phyloP scores from a whole-genome alignment of 2,797 vertebrate genomes.

The Sus cebifrons region DNA sequence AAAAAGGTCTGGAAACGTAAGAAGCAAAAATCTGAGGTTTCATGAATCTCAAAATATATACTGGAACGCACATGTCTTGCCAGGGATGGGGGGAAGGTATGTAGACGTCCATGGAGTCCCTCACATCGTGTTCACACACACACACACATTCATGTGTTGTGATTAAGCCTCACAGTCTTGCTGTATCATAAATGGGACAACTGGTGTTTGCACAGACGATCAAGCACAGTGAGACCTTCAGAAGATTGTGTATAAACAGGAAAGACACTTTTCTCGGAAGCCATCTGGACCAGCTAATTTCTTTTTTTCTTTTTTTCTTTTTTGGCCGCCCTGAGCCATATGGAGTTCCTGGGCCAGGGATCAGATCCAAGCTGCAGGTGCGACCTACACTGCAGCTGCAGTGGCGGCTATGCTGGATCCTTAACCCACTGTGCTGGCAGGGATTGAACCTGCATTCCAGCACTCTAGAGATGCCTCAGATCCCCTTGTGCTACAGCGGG shows the following conservation, averaged over 20 bases:
- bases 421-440: too few species aligned
- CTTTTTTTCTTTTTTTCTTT: too few species aligned
- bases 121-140: neutral
- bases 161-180: neutral
- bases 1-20: slow-evolving; percentile 4
- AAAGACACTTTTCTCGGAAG: neutral
- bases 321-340: too few species aligned
- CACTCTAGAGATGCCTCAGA: too few species aligned
- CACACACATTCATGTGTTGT: too few species aligned
- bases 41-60: slow-evolving; percentile 1
- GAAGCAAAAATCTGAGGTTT: neutral
- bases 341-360: too few species aligned
- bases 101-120: neutral
- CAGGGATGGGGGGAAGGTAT: neutral
- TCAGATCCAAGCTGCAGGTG: too few species aligned
- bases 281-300: neutral
- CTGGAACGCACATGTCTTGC: too few species aligned
- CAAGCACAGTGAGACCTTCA: neutral
- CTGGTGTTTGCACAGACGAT: neutral
- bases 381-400: too few species aligned
- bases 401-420: too few species aligned
- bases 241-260: neutral
- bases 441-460: too few species aligned
- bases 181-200: neutral
- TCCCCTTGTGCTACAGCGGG: neutral